These are phyloP conservation scores for Drosophila leonis DNA, from an alignment of 2,888 invertebrate genomes.

Conservation along the genomic window DNA sequence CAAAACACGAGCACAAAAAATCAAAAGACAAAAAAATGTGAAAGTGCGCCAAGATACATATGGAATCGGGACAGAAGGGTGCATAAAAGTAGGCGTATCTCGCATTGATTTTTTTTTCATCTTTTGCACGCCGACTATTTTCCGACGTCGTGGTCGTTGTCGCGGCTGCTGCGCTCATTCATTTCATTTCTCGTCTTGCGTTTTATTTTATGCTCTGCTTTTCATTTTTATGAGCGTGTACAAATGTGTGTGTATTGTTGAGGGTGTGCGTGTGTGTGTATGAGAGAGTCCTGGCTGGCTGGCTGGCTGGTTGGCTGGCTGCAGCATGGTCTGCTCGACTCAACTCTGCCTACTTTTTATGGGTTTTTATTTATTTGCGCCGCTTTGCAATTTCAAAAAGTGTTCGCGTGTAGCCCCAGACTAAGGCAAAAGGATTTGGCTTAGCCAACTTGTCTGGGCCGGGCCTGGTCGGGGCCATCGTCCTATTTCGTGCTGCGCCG, in stretches of 20 bases:
- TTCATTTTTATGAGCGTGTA: slow-evolving; percentile 65
- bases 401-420: slow-evolving; percentile 64
- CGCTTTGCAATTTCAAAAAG: slow-evolving; percentile 82
- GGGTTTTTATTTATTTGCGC: slow-evolving; percentile 79
- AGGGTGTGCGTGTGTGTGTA: slow-evolving; percentile 25
- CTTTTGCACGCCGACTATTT: slow-evolving; percentile 30
- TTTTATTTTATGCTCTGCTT: slow-evolving; percentile 71
- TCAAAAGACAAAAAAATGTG: slow-evolving; percentile 40
- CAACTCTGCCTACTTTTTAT: slow-evolving; percentile 79
- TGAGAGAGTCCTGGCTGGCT: slow-evolving; percentile 20
- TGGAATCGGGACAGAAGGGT: slow-evolving; percentile 28
- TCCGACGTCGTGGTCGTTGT: slow-evolving; percentile 36
- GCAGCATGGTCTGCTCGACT: slow-evolving; percentile 29
- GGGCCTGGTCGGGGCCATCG: slow-evolving; percentile 36
- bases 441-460: slow-evolving; percentile 35
- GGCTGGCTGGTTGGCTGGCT: slow-evolving; percentile 20
- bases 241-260: slow-evolving; percentile 20
- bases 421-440: slow-evolving; percentile 57
- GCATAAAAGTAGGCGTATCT: slow-evolving; percentile 43
- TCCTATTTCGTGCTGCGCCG: slow-evolving; percentile 72
- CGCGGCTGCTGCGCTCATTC: slow-evolving; percentile 69
- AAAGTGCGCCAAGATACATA: slow-evolving; percentile 56
- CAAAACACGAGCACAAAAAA: background rate
- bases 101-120: slow-evolving; percentile 68
- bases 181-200: slow-evolving; percentile 73